Conservation (phyloP, 2,797 vertebrate genomes). For the Phoebastria nigripes region DNA sequence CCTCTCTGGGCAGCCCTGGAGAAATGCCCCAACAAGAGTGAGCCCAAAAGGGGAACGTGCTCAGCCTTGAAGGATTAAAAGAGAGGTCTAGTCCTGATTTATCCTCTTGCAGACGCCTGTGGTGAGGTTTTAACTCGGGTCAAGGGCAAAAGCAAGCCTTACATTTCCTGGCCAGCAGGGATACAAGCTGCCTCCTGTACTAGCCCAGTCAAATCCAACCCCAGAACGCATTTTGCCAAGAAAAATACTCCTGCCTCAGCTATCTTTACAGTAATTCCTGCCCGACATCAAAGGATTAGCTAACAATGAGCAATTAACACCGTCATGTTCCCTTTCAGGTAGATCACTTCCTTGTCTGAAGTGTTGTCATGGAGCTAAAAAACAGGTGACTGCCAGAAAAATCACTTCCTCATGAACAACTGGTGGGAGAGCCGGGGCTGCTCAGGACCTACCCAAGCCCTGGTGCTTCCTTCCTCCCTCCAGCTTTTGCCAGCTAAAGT, state of each 20-base stretch:
- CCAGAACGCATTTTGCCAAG: background rate
- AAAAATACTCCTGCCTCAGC: conserved; percentile 37
- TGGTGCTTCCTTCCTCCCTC: background rate
- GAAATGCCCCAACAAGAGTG: accelerated
- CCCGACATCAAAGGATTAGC: conserved; percentile 23
- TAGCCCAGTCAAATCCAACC: background rate
- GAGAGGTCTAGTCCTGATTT: background rate
- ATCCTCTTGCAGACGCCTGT: background rate
- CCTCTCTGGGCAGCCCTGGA: background rate
- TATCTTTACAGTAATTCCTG: background rate
- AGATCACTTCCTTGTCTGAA: background rate
- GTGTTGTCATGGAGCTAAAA: background rate
- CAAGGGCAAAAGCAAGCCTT: background rate
- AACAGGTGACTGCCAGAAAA: conserved; percentile 9
- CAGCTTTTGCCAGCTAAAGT: background rate
- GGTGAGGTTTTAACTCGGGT: background rate
- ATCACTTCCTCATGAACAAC: background rate
- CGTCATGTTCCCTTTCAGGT: background rate
- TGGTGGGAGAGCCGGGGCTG: background rate
- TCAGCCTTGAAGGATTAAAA: background rate
- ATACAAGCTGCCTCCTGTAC: background rate
- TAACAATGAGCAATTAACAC: conserved; percentile 50
- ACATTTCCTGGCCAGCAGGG: background rate
- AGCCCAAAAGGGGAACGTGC: background rate
- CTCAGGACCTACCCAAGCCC: background rate